These are phyloP conservation scores for Epinotia brunnichana DNA, from an alignment of 2,888 invertebrate species.

Conservation along the genomic window DNA sequence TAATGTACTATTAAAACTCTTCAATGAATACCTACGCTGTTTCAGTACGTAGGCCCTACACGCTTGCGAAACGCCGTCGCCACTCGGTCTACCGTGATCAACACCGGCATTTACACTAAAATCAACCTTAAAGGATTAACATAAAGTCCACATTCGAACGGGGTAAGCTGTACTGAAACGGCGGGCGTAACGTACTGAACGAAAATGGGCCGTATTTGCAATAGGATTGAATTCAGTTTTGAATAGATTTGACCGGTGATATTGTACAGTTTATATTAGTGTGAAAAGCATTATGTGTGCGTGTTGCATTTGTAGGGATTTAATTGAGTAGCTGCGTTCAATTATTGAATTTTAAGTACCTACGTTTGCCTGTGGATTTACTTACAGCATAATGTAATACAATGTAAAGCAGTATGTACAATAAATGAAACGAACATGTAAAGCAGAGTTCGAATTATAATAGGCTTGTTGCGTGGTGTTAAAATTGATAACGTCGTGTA, in stretches of 20 bases:
- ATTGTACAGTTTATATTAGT: conserved; percentile 4
- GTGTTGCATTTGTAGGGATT: conserved; percentile 24
- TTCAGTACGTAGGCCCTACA: conserved; percentile 3
- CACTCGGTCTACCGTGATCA: conserved; percentile 23
- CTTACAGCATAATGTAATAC: too few relatives aligned
- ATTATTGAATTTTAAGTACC: conserved; percentile 21
- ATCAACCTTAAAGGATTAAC: not conserved
- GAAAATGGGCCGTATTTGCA: not conserved
- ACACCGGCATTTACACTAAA: not conserved
- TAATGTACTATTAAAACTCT: too few relatives aligned
- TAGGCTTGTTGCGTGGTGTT: too few relatives aligned
- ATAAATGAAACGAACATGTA: not conserved
- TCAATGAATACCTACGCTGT: not conserved
- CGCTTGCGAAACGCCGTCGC: conserved; percentile 19
- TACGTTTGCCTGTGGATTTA: conserved; percentile 7
- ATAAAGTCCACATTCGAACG: not conserved
- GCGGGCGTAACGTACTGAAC: not conserved
- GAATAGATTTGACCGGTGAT: not conserved
- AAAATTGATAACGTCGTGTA: too few relatives aligned
- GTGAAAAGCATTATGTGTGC: conserved; percentile 13
- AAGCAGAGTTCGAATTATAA: too few relatives aligned
- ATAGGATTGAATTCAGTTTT: not conserved
- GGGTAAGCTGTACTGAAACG: not conserved
- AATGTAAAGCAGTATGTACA: too few relatives aligned
- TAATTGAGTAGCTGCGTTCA: conserved; percentile 28